Percentiles rank a stretch among this genome's conserved stretches.
Evolutionary conservation across 2,888 invertebrate species (phyloP).

Genomic region (Liposcelis brunnea): DNA sequence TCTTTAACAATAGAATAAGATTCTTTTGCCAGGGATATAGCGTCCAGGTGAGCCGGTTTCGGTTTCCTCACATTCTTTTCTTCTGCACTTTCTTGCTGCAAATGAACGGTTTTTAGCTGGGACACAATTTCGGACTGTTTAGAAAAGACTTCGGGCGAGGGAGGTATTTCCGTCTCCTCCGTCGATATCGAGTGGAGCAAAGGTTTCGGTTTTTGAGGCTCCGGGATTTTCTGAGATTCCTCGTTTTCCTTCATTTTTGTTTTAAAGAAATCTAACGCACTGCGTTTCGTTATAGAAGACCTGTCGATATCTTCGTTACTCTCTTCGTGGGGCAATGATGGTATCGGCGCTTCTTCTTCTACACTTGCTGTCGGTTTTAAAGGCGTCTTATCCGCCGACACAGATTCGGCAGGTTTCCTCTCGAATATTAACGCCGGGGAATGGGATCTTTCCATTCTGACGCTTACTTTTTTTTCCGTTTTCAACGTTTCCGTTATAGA

Average conservation of each 20-base stretch:
- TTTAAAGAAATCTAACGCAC: slow-evolving; percentile 48
- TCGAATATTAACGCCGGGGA: slow-evolving; percentile 10
- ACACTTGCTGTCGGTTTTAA: slow-evolving; percentile 14
- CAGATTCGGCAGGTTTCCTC: too few relatives aligned
- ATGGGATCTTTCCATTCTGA: slow-evolving; percentile 17
- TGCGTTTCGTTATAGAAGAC: slow-evolving; percentile 41
- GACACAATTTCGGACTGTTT: slow-evolving; percentile 4
- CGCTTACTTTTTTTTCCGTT: slow-evolving; percentile 20
- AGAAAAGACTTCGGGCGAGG: slow-evolving; percentile 1
- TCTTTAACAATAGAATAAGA: slow-evolving; percentile 5
- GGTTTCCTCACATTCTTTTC: not conserved
- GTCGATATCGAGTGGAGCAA: slow-evolving; percentile 3
- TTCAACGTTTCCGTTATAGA: slow-evolving; percentile 19
- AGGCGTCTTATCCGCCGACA: slow-evolving; percentile 4
- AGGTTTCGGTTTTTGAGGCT: slow-evolving; percentile 8
- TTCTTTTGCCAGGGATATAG: slow-evolving; percentile 7
- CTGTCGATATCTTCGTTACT: slow-evolving; percentile 31
- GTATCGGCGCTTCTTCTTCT: slow-evolving; percentile 15
- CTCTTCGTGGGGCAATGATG: slow-evolving; percentile 9
- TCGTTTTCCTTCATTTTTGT: slow-evolving; percentile 38
- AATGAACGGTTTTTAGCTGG: slow-evolving; percentile 3
- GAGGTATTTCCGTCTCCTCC: not conserved
- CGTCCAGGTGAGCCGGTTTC: not conserved
- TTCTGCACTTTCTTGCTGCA: not conserved
- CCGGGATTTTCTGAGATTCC: slow-evolving; percentile 14